These are phyloP conservation scores for Danio tinwini DNA, from an alignment of 2,797 vertebrate genomes.

Conservation along the genomic window DNA sequence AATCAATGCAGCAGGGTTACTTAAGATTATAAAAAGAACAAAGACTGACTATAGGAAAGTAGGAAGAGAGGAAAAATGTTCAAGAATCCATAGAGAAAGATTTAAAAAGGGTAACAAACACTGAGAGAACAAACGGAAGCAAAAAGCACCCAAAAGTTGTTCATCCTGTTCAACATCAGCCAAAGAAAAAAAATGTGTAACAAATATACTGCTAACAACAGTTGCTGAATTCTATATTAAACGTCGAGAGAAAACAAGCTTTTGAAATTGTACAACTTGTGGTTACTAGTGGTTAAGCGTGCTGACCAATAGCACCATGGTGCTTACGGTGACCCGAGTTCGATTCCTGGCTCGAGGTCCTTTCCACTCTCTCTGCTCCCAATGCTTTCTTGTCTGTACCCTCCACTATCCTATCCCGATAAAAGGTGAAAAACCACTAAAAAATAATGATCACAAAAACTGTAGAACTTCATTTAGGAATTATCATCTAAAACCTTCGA, in stretches of 20 bases:
- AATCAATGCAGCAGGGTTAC: background rate
- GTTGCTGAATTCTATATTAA: background rate
- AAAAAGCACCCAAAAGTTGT: slow-evolving; percentile 18
- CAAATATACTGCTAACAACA: background rate
- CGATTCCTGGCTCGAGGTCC: too few species aligned
- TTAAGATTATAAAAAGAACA: background rate
- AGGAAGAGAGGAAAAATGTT: background rate
- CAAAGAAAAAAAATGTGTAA: background rate
- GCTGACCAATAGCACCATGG: too few species aligned
- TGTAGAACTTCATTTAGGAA: background rate
- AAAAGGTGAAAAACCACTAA: too few species aligned
- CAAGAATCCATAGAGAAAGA: slow-evolving; percentile 2
- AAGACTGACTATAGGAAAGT: background rate
- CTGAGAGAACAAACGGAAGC: slow-evolving; percentile 5
- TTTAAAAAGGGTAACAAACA: background rate
- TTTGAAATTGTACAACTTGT: too few species aligned
- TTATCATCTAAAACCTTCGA: background rate
- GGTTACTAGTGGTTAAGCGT: too few species aligned
- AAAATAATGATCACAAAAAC: background rate
- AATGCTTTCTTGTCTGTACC: too few species aligned
- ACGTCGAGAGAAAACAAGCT: background rate
- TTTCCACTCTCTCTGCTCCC: too few species aligned
- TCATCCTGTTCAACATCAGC: slow-evolving; percentile 11
- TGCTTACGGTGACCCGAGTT: too few species aligned
- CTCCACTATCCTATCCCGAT: too few species aligned